These are phyloP conservation scores for Varanus salvator DNA, from an alignment of 2,113 vertebrate genomes.

Conservation along the genomic window DNA sequence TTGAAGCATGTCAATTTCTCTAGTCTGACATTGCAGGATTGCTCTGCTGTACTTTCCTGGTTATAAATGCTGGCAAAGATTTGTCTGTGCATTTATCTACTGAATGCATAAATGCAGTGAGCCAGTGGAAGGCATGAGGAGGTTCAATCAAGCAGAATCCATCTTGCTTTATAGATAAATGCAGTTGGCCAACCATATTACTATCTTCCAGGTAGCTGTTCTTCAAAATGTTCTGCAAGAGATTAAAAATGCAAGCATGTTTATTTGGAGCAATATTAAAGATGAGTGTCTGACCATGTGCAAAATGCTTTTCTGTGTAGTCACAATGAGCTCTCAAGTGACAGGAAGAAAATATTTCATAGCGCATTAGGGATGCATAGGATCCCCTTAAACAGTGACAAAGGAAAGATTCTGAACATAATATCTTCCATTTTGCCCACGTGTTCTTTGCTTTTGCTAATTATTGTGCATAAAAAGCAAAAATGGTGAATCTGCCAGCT, in stretches of 20 bases:
- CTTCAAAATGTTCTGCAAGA: constrained; percentile 3
- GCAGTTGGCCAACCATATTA: constrained; percentile 6
- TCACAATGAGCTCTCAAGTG: not conserved
- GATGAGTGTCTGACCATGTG: not conserved
- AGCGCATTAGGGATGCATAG: not conserved
- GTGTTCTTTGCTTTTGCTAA: not conserved
- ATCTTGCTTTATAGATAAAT: constrained; percentile 2
- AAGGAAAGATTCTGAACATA: not conserved
- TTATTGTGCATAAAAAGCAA: no score
- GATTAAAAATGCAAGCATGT: not conserved
- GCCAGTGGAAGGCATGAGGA: not conserved
- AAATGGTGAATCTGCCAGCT: no score
- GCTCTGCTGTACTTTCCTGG: not conserved
- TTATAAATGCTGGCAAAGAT: constrained; percentile 8
- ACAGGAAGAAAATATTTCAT: not conserved
- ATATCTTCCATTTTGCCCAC: not conserved
- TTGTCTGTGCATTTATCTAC: constrained; percentile 24
- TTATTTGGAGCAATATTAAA: not conserved
- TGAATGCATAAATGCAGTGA: constrained; percentile 8
- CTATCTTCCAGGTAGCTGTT: constrained; percentile 2
- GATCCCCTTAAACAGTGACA: not conserved
- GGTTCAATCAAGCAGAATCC: not conserved
- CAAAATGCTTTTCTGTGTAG: not conserved
- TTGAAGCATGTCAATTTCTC: not conserved
- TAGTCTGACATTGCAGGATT: not conserved